Conservation (phyloP, 2,113 vertebrate genomes). For the Sphyrna mokarran region DNA sequence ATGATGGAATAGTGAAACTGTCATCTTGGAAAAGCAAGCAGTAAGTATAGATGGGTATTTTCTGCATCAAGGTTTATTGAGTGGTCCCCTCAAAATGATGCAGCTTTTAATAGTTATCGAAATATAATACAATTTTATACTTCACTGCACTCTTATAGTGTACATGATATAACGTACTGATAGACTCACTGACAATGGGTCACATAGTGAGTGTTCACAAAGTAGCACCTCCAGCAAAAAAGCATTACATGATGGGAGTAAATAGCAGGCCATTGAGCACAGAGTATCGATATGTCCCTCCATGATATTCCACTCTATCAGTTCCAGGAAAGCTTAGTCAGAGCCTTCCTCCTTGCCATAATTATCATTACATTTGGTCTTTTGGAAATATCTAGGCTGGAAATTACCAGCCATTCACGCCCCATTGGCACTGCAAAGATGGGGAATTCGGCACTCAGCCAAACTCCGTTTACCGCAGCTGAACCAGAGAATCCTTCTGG, state of each 20-base stretch:
- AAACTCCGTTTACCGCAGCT: too few relatives aligned
- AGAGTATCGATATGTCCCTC: neutral
- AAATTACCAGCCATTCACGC: too few relatives aligned
- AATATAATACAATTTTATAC: neutral
- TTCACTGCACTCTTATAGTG: neutral
- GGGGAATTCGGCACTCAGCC: too few relatives aligned
- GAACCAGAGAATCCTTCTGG: too few relatives aligned
- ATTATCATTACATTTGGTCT: neutral
- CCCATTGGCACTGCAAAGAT: too few relatives aligned
- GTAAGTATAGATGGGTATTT: neutral
- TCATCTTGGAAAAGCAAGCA: neutral
- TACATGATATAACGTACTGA: neutral
- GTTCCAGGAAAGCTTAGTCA: neutral
- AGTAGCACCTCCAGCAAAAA: neutral
- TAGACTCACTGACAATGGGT: neutral
- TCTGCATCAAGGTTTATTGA: neutral
- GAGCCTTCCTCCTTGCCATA: too few relatives aligned
- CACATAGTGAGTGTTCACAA: neutral
- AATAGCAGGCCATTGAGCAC: neutral
- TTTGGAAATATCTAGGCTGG: neutral
- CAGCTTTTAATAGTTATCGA: neutral
- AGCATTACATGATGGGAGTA: neutral
- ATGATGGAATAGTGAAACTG: neutral
- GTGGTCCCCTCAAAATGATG: neutral
- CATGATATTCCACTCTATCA: neutral